phyloP scores from a whole-genome alignment of 92 coral and sea anemone species.

The Porites cylindrica region DNA sequence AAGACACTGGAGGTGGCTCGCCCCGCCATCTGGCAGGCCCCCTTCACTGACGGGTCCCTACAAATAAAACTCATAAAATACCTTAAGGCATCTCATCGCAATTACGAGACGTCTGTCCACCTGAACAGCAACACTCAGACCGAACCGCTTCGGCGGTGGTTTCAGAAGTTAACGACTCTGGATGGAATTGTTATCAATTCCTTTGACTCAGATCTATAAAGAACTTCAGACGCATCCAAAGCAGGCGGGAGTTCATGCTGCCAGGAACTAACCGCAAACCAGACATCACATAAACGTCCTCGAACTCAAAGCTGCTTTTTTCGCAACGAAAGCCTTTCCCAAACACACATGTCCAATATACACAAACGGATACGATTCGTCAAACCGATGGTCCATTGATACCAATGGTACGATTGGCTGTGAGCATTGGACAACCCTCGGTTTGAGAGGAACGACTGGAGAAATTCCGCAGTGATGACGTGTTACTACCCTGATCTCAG shows the following conservation, averaged over 20 bases:
- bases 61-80: slow-evolving; percentile 48
- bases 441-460: too few relatives aligned
- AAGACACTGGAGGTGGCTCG: slow-evolving; percentile 39
- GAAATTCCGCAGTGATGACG: too few relatives aligned
- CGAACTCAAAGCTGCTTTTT: slow-evolving; percentile 52
- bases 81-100: slow-evolving; percentile 24
- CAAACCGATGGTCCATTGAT: too few relatives aligned
- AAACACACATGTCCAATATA: background rate
- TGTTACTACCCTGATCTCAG: too few relatives aligned
- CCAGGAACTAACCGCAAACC: slow-evolving; percentile 11
- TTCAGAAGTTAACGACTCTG: slow-evolving; percentile 15
- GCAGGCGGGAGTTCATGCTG: slow-evolving; percentile 44
- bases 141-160: slow-evolving; percentile 47
- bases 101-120: slow-evolving; percentile 20
- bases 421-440: background rate
- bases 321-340: slow-evolving; percentile 23
- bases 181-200: slow-evolving; percentile 29
- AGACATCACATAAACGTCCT: slow-evolving; percentile 41
- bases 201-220: slow-evolving; percentile 42
- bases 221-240: slow-evolving; percentile 32
- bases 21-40: slow-evolving; percentile 56
- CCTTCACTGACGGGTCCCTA: slow-evolving; percentile 28
- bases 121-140: slow-evolving; percentile 19
- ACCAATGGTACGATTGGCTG: too few relatives aligned
- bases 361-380: too few relatives aligned